Evolutionary conservation across 2,113 vertebrate species (phyloP).

Genomic region (Chaetops frenatus): DNA sequence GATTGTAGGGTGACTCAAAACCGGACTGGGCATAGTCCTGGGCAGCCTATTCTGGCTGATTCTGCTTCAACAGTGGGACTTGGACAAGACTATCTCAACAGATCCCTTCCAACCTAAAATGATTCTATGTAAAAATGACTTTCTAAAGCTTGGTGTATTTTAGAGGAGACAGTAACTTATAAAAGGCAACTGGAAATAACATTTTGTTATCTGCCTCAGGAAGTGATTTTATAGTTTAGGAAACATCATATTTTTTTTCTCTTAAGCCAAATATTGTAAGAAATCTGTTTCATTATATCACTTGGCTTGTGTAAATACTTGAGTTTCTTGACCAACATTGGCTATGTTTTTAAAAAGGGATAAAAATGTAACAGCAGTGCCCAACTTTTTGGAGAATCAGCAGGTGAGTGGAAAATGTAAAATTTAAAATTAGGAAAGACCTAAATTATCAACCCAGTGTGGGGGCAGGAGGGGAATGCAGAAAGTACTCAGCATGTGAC

Average conservation of each 20-base stretch:
- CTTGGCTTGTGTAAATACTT: neutral
- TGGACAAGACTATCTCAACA: neutral
- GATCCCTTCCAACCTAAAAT: neutral
- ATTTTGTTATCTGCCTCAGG: neutral
- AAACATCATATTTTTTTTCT: neutral
- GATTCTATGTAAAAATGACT: neutral
- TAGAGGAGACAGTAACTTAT: neutral
- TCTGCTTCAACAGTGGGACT: rapidly evolving
- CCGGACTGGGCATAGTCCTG: neutral
- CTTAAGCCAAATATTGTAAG: neutral
- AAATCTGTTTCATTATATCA: neutral
- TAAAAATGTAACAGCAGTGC: neutral
- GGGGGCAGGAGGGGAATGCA: neutral
- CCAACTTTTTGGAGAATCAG: neutral
- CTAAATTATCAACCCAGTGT: neutral
- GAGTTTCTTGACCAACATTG: neutral
- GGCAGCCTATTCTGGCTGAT: neutral
- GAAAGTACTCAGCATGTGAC: neutral
- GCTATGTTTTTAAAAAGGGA: neutral
- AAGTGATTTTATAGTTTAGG: neutral
- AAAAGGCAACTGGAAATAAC: neutral
- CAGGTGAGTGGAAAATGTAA: neutral
- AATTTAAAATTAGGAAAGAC: neutral
- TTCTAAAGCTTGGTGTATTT: neutral
- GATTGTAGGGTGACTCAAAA: neutral